A percentile compares a stretch with the other conserved stretches of the same genome.
Conservation (phyloP, 1,140 invertebrate genomes). For the Orchesella cincta region DNA sequence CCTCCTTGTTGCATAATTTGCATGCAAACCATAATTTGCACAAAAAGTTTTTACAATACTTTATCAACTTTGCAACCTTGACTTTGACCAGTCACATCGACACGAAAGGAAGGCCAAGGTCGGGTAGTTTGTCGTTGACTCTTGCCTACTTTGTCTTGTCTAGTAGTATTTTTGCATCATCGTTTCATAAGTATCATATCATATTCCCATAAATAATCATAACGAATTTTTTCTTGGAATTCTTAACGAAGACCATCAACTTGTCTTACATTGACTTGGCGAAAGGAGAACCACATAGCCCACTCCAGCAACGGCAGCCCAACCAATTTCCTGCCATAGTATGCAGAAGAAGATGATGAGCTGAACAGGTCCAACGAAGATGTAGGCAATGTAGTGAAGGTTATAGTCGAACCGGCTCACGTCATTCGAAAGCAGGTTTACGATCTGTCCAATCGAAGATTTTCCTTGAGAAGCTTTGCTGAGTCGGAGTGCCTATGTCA, state of each 20-base stretch:
- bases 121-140: too few species aligned
- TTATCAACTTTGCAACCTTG: too few species aligned
- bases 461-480: slow-evolving; percentile 56
- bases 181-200: too few species aligned
- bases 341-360: slow-evolving; percentile 56
- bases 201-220: too few species aligned
- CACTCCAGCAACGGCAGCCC: slow-evolving; percentile 57
- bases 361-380: slow-evolving; percentile 61
- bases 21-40: too few species aligned
- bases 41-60: too few species aligned
- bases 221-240: not conserved
- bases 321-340: slow-evolving; percentile 58
- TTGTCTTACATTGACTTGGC: slow-evolving; percentile 56
- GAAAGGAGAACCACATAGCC: slow-evolving; percentile 60
- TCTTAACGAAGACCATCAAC: too few species aligned
- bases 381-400: slow-evolving; percentile 59
- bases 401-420: slow-evolving; percentile 61
- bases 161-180: too few species aligned
- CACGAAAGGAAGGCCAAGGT: too few species aligned
- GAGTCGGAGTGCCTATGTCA: slow-evolving; percentile 40
- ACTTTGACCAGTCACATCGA: too few species aligned
- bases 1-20: too few species aligned
- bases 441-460: slow-evolving; percentile 62
- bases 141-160: too few species aligned
- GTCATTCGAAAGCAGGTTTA: slow-evolving; percentile 64